phyloP scores from a whole-genome alignment of 1,140 invertebrate genomes.

The Oscheius sp. region DNA sequence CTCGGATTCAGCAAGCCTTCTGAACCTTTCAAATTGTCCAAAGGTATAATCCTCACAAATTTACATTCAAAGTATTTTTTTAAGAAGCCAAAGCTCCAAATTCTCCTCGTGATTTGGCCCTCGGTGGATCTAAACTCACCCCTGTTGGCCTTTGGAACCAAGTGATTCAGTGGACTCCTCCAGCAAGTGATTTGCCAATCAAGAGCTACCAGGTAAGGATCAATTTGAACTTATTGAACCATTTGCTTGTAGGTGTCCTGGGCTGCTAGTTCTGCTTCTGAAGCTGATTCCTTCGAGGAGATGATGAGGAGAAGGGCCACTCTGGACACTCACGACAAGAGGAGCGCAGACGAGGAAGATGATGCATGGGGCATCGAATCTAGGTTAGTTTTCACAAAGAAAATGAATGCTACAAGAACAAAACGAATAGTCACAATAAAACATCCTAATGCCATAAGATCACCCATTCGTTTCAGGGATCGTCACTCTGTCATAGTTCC shows the following conservation, averaged over 20 bases:
- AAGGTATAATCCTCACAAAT: constrained; percentile 18
- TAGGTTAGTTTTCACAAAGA: constrained; percentile 30
- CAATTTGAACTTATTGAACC: constrained; percentile 15
- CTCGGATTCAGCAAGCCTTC: constrained; percentile 49
- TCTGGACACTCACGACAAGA: constrained; percentile 24
- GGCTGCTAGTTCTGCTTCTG: constrained; percentile 10
- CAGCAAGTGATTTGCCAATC: constrained; percentile 51
- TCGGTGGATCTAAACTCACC: constrained; percentile 22
- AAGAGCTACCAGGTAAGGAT: constrained; percentile 48
- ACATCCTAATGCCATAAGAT: not conserved
- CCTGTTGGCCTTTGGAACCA: constrained; percentile 31
- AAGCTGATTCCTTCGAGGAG: constrained; percentile 37
- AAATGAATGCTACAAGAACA: too few species aligned
- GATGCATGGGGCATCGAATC: not conserved
- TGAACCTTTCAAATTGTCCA: constrained; percentile 52
- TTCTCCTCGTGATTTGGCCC: constrained; percentile 46
- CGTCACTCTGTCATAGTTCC: constrained; percentile 23
- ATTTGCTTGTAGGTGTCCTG: constrained; percentile 34
- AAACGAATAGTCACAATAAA: too few species aligned
- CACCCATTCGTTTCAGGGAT: not conserved
- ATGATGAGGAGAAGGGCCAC: constrained; percentile 37
- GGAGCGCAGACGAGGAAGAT: constrained; percentile 32
- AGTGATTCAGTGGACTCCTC: constrained; percentile 46
- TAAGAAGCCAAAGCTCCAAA: constrained; percentile 48
- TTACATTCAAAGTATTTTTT: not conserved